Conservation (phyloP, 2,113 vertebrate genomes). For the Odontesthes bonariensis region DNA sequence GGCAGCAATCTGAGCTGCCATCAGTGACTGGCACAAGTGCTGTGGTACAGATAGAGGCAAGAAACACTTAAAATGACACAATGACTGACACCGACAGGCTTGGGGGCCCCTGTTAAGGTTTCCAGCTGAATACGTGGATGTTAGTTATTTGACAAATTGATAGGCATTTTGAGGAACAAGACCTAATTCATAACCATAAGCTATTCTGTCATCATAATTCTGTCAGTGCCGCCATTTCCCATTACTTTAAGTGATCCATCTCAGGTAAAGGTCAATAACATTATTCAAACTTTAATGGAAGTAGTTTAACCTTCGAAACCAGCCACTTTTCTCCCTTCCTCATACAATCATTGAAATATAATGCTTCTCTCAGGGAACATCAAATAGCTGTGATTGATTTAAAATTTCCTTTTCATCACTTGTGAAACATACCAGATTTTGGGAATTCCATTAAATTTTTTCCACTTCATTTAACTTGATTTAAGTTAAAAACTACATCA, state of each 20-base stretch:
- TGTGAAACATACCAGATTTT: conserved; percentile 28
- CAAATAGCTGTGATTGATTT: conserved; percentile 48
- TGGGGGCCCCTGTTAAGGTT: conserved; percentile 49
- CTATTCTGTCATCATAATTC: conserved; percentile 74
- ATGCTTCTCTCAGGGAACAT: conserved; percentile 44
- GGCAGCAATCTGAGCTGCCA: conserved; percentile 49
- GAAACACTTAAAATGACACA: conserved; percentile 51
- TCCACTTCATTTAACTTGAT: background rate
- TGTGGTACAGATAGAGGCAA: conserved; percentile 30
- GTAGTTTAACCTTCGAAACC: conserved; percentile 74
- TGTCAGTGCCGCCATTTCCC: conserved; percentile 66
- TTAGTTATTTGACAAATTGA: conserved; percentile 76
- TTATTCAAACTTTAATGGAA: conserved; percentile 78
- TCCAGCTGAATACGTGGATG: conserved; percentile 56
- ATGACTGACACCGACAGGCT: conserved; percentile 68
- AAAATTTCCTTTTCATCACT: background rate
- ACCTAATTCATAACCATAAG: conserved; percentile 68
- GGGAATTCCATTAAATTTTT: background rate
- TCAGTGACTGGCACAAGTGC: conserved; percentile 54
- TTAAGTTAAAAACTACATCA: background rate
- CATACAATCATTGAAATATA: conserved; percentile 59
- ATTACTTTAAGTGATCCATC: conserved; percentile 75
- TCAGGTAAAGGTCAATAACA: conserved; percentile 76
- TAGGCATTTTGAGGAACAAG: conserved; percentile 66
- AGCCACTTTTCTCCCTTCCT: conserved; percentile 53